Percentiles rank a stretch among this genome's conserved stretches.
phyloP scores from a whole-genome alignment of 2,797 vertebrate species.

The Zonotrichia albicollis region DNA sequence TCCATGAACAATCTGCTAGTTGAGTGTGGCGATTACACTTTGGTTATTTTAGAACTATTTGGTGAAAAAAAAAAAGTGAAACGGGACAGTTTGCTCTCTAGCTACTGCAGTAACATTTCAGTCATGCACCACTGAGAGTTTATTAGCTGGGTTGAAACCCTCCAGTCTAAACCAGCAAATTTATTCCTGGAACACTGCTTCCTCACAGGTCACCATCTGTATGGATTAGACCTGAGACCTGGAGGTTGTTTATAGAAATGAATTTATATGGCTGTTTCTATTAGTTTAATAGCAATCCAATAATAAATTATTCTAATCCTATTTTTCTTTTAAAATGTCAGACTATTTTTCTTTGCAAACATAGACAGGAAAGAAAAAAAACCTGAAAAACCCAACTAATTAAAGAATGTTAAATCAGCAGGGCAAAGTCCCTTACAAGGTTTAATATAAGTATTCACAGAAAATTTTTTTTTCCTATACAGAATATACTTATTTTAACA shows the following conservation, averaged over 20 bases:
- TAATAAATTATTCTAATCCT: neutral
- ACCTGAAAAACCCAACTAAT: neutral
- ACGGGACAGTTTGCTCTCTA: neutral
- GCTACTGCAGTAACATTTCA: neutral
- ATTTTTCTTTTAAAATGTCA: neutral
- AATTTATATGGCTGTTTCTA: neutral
- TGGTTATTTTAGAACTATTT: conserved; percentile 13
- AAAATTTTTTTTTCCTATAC: neutral
- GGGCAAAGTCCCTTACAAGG: neutral
- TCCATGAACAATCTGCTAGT: neutral
- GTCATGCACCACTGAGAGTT: neutral
- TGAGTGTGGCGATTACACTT: neutral
- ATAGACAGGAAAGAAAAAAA: neutral
- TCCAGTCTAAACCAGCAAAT: neutral
- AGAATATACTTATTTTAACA: neutral
- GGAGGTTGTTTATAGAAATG: neutral
- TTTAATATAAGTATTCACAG: neutral
- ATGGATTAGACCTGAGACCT: neutral
- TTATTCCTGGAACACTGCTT: neutral
- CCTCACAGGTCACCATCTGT: neutral
- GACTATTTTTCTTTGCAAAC: neutral
- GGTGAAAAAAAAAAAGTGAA: neutral
- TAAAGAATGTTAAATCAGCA: neutral
- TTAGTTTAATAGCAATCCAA: neutral
- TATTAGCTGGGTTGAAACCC: neutral